A percentile compares a stretch with the other conserved stretches of the same genome.
These are phyloP conservation scores for Sebastes taczanowskii DNA, from an alignment of 2,797 vertebrate species.

Conservation along the genomic window DNA sequence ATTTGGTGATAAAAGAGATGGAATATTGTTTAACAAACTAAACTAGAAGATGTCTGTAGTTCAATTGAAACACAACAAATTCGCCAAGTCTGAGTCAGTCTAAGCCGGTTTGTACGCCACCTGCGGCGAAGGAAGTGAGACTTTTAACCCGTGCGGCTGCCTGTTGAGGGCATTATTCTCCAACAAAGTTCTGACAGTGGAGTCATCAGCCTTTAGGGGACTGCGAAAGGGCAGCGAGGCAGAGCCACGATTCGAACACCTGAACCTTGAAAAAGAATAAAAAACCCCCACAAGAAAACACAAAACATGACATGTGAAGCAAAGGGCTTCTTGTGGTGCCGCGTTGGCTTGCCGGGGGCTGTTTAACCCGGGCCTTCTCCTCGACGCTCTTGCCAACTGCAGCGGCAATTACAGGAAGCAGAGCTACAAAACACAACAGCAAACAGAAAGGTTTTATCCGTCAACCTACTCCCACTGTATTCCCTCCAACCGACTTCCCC, in stretches of 20 bases:
- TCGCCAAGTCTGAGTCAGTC: neutral
- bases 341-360: slow-evolving; percentile 57
- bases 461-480: slow-evolving; percentile 54
- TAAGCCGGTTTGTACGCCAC: slow-evolving; percentile 6
- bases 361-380: slow-evolving; percentile 65
- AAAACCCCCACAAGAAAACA: slow-evolving; percentile 63
- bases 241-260: slow-evolving; percentile 50
- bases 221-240: slow-evolving; percentile 43
- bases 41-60: neutral
- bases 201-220: slow-evolving; percentile 62
- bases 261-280: slow-evolving; percentile 55
- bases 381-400: slow-evolving; percentile 48
- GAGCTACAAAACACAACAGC: slow-evolving; percentile 50
- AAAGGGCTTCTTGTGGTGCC: slow-evolving; percentile 56
- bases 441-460: slow-evolving; percentile 43
- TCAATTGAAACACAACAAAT: slow-evolving; percentile 14
- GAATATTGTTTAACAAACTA: neutral
- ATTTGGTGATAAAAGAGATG: neutral
- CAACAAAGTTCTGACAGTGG: slow-evolving; percentile 49
- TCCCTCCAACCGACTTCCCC: slow-evolving; percentile 48
- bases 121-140: slow-evolving; percentile 27
- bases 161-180: slow-evolving; percentile 34
- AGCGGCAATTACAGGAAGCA: slow-evolving; percentile 69
- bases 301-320: slow-evolving; percentile 71
- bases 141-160: slow-evolving; percentile 46